Conservation (phyloP, 2,888 invertebrate genomes). For the Nephrotoma guestfalica region DNA sequence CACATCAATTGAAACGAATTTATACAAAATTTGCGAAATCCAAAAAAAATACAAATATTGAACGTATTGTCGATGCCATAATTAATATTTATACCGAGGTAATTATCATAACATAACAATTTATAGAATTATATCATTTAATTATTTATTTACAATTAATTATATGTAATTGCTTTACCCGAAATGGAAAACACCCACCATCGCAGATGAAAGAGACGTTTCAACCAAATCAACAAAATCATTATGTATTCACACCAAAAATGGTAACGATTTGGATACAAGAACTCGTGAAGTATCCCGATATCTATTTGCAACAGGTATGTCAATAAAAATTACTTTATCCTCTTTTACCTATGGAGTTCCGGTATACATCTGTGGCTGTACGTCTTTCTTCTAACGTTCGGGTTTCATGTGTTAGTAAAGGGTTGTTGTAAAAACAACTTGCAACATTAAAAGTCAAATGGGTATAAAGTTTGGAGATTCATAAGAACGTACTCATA, state of each 20-base stretch:
- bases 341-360: too few relatives aligned
- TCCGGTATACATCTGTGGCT: too few relatives aligned
- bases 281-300: constrained; percentile 23
- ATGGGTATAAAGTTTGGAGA: background rate
- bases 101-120: constrained; percentile 6
- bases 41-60: background rate
- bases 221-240: constrained; percentile 17
- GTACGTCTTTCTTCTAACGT: too few relatives aligned
- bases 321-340: background rate
- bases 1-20: constrained; percentile 24
- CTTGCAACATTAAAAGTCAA: too few relatives aligned
- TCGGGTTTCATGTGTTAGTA: too few relatives aligned
- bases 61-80: constrained; percentile 21
- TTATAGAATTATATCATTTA: background rate
- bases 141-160: background rate
- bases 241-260: constrained; percentile 32
- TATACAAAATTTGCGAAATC: constrained; percentile 10
- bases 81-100: constrained; percentile 29
- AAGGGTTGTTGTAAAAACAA: too few relatives aligned
- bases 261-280: constrained; percentile 27
- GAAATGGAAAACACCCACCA: too few relatives aligned
- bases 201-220: constrained; percentile 24
- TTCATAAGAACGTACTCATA: too few relatives aligned
- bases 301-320: constrained; percentile 27
- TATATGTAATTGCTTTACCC: background rate